These are phyloP conservation scores for Limosa lapponica DNA, from an alignment of 2,797 vertebrate species.

Conservation along the genomic window DNA sequence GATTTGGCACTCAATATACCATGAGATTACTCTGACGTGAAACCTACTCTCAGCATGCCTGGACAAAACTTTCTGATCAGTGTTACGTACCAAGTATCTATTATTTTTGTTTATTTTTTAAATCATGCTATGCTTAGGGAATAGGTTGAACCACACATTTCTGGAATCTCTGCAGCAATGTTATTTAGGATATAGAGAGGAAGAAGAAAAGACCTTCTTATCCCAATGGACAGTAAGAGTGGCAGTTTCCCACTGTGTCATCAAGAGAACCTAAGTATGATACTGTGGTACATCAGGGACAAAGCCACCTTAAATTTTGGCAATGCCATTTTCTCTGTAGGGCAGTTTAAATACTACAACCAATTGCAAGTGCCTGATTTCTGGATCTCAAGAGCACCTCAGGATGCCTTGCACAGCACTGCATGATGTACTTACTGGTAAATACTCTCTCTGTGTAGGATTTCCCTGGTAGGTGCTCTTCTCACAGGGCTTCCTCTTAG, in stretches of 20 bases:
- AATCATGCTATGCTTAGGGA: neutral
- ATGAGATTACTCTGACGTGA: neutral
- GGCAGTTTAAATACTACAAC: neutral
- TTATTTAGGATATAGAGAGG: neutral
- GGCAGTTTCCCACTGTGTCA: neutral
- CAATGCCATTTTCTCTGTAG: neutral
- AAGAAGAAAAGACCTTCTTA: neutral
- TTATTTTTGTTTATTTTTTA: neutral
- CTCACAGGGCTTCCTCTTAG: neutral
- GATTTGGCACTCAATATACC: neutral
- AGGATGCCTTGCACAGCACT: neutral
- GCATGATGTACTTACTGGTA: neutral
- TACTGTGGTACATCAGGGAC: neutral
- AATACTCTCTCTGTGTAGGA: neutral
- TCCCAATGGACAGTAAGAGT: neutral
- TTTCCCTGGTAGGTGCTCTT: neutral
- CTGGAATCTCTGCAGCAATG: neutral
- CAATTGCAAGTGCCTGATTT: neutral
- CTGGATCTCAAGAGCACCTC: neutral
- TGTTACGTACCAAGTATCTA: neutral
- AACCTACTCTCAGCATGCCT: slow-evolving; percentile 10
- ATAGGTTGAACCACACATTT: neutral
- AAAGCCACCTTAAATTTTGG: neutral
- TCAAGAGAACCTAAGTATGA: neutral
- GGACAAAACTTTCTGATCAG: neutral